Conservation (phyloP, 2,797 vertebrate species). For the Chrysocyon brachyurus region DNA sequence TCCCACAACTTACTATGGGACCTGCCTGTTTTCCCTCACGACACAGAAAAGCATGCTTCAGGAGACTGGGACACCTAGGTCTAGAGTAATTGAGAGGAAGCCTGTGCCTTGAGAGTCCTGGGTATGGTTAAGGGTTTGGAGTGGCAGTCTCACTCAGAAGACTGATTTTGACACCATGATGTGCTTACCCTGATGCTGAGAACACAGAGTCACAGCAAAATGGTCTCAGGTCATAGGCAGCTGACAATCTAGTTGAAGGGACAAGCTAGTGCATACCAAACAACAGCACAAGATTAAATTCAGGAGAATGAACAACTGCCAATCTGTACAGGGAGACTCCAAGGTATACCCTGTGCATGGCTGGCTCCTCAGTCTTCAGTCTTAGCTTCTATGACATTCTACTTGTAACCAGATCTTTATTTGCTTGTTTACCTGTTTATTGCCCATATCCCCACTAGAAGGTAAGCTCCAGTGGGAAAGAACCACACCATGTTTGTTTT, state of each 20-base stretch:
- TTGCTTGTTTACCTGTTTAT: neutral
- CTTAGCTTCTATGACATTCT: neutral
- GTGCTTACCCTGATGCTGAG: neutral
- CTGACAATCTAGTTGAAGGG: neutral
- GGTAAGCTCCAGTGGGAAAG: neutral
- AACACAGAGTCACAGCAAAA: neutral
- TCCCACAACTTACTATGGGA: neutral
- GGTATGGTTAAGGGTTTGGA: neutral
- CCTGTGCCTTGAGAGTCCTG: neutral
- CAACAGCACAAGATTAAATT: neutral
- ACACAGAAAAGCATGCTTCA: conserved; percentile 20
- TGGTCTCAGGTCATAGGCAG: neutral
- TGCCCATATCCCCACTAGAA: neutral
- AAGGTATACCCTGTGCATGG: neutral
- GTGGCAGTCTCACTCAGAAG: neutral
- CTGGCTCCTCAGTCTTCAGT: neutral
- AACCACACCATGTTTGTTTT: neutral
- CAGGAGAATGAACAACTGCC: neutral
- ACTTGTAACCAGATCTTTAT: neutral
- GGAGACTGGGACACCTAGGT: conserved; percentile 24
- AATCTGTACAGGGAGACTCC: neutral
- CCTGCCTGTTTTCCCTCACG: neutral
- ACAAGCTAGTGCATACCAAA: neutral
- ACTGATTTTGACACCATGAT: neutral
- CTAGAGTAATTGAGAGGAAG: neutral